phyloP scores from a whole-genome alignment of 2,113 vertebrate genomes.

The Gallinago paraguaiae region DNA sequence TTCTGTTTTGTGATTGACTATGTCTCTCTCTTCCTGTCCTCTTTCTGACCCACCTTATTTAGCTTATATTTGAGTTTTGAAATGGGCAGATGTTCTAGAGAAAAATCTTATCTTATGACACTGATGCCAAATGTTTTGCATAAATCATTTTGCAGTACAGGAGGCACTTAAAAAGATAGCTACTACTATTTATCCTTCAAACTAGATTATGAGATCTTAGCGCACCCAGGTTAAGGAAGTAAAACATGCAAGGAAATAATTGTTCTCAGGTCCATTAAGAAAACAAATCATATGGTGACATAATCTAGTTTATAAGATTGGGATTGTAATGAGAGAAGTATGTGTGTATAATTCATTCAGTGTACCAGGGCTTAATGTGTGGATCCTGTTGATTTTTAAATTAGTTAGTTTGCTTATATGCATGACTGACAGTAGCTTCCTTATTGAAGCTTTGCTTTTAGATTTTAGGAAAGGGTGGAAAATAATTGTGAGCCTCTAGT shows the following conservation, averaged over 20 bases:
- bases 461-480: background rate
- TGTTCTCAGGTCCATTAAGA: background rate
- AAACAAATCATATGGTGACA: background rate
- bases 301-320: background rate
- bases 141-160: background rate
- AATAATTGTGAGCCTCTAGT: background rate
- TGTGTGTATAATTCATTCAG: background rate
- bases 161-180: background rate
- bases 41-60: background rate
- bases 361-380: background rate
- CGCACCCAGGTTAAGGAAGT: background rate
- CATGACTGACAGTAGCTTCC: background rate
- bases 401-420: background rate
- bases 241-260: background rate
- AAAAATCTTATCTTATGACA: background rate
- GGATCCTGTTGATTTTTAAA: background rate
- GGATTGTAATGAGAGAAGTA: background rate
- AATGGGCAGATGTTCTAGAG: background rate
- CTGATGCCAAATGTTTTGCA: background rate
- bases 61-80: background rate
- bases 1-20: background rate
- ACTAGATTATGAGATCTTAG: background rate
- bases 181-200: background rate
- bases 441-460: background rate
- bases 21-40: background rate